These are phyloP conservation scores for Achroia grisella DNA, from an alignment of 1,140 invertebrate genomes.

Conservation along the genomic window DNA sequence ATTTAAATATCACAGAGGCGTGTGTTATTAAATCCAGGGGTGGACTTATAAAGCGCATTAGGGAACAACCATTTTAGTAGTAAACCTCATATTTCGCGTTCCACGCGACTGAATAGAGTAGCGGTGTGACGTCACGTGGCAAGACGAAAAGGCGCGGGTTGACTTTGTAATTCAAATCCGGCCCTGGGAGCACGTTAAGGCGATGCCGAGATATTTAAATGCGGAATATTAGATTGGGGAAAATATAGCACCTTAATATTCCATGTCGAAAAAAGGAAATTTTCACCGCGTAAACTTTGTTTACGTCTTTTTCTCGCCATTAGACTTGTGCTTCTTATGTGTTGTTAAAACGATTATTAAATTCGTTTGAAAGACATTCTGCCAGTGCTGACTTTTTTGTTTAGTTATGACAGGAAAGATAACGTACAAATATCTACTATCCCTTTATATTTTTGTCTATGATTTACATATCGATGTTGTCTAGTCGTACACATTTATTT, in stretches of 20 bases:
- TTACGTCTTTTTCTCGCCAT: slow-evolving; percentile 1
- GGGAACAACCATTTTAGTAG: slow-evolving; percentile 9
- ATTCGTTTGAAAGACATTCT: too few relatives aligned
- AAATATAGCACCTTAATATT: slow-evolving; percentile 10
- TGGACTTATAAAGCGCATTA: slow-evolving; percentile 12
- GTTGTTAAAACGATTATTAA: too few relatives aligned
- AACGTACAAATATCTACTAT: too few relatives aligned
- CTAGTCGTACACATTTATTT: too few relatives aligned
- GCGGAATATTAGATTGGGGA: slow-evolving; percentile 18
- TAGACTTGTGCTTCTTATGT: too few relatives aligned
- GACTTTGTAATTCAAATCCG: slow-evolving; percentile 20
- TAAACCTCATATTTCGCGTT: slow-evolving; percentile 12
- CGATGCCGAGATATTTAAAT: slow-evolving; percentile 16
- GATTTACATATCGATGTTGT: too few relatives aligned
- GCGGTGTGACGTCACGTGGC: slow-evolving; percentile 7
- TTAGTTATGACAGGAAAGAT: too few relatives aligned
- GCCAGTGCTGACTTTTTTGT: too few relatives aligned
- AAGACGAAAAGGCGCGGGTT: slow-evolving; percentile 5
- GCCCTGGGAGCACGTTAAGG: slow-evolving; percentile 10
- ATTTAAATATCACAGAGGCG: slow-evolving; percentile 9
- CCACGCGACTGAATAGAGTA: not conserved
- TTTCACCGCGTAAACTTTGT: not conserved
- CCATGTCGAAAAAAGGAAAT: slow-evolving; percentile 3
- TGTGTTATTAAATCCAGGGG: slow-evolving; percentile 9
- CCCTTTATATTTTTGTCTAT: too few relatives aligned